phyloP scores from a whole-genome alignment of 2,797 vertebrate species.

The Pangasius djambal region DNA sequence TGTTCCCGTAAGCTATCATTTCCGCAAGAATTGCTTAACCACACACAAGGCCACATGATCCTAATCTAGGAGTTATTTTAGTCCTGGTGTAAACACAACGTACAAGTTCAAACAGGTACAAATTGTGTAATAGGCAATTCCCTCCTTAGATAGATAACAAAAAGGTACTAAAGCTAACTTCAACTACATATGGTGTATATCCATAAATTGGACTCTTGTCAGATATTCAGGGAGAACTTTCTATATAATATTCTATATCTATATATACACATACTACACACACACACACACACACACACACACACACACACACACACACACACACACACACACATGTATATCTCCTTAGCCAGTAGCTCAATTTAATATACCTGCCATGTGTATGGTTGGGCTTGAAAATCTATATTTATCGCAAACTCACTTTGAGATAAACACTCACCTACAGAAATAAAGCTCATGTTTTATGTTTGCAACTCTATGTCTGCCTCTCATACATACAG shows the following conservation, averaged over 20 bases:
- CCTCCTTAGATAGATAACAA: background rate
- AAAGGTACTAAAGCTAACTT: background rate
- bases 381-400: background rate
- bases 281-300: too few species aligned
- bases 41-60: background rate
- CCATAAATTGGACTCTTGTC: too few species aligned
- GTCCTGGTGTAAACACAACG: background rate
- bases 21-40: slow-evolving; percentile 11
- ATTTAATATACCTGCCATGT: background rate
- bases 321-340: too few species aligned
- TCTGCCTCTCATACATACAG: background rate
- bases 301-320: too few species aligned
- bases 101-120: slow-evolving; percentile 25
- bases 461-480: background rate
- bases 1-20: slow-evolving; percentile 1
- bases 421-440: background rate
- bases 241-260: background rate
- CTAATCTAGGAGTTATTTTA: background rate
- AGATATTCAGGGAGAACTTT: background rate
- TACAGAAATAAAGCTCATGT: background rate
- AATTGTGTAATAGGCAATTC: background rate
- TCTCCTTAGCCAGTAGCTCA: background rate
- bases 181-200: background rate
- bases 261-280: background rate
- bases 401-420: background rate